Evolutionary conservation across 2,113 vertebrate genomes (phyloP), one percentile per base, ranked within the genome.

Genomic region (Excalfactoria chinensis): DNA sequence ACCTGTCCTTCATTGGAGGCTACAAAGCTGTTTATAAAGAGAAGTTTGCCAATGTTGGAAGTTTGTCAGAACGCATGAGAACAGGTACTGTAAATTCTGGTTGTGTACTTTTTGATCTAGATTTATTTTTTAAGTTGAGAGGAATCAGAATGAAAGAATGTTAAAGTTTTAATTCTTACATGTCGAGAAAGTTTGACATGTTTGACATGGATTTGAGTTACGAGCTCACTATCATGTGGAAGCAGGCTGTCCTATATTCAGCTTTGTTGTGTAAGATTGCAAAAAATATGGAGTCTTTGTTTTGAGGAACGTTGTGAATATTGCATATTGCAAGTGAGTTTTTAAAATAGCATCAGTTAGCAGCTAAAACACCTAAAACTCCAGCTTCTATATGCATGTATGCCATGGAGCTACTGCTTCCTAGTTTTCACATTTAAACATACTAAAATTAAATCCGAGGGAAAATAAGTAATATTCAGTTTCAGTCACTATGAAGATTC

Each of bases 1-100:
- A 98, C 94, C 96, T 98, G 78, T 98, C 98, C 41, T 98, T 98
- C 95, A 98, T 98, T 86, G 93, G 97, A 90, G 97, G 98, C 89
- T 98, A 98, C 97, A 98, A 98, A 96, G 48, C 95, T 62, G 97
- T 98, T 95, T 98, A 98, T 86, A 60, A 93, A 3, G 97, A 98
- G 69, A 98, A 98, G 71, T 97, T 98, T 77, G 78, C 93, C 10
- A 72, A 71, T 15, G 97, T 98, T 43, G 97, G 95, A 92, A 97
- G 94, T 86, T 92, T 98, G 64, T 98, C 98, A 7, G 97, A 98
- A 46, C 98, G 98, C 79, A 98, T 98, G 97, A 98, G 94, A 93
- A 98, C 98, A 93, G 98, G 98, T 98, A 90, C 22, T 63, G 43
- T 93, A 62, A 88, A 84, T 72, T 21, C 43, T 22, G 2, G 22